Evolutionary conservation across 2,888 invertebrate genomes (phyloP), one percentile per base, ranked within the genome.

Genomic region (Eucriotettix oculatus): DNA sequence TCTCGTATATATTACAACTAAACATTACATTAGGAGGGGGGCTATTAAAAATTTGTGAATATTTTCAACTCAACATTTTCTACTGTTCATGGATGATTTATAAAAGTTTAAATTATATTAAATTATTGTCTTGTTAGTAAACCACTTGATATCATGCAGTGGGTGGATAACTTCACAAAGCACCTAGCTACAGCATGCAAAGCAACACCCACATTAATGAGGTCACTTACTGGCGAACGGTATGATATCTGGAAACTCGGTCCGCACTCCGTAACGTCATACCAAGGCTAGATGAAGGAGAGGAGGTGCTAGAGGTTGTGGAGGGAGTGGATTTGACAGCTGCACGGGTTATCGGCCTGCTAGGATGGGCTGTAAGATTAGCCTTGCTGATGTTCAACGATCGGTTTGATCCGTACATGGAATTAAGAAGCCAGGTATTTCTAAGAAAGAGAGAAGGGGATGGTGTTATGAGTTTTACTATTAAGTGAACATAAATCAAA

Each of bases 211-310:
- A 48, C 48, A 48, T 14, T 12, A 48, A 48, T n/a, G n/a, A 48
- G 48, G 48, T 52, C 58, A 63, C 63, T 63, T 63, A 63, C 63
- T 63, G 63, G 52, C 61, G 61, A 58, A 61, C 54, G 17, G 63
- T 44, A 58, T 63, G 61, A 48, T 60, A 57, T 60, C 63, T 63
- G 57, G 61, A 54, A 52, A 60, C 57, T 56, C 63, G 54, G 48
- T 63, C 63, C 16, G 63, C 61, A 58, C 63, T 63, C 16, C 63
- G 60, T 42, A 63, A 56, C 42, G 60, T 63, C 63, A 63, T 63
- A 43, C 61, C 61, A 52, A 61, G 58, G 43, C 60, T 59, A 16
- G 60, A 56, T 55, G 62, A 59, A 17, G 63, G 58, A 60, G 58
- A 58, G 56, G 41, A 42, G 54, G 61, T 40, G 54, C 54, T 55